A percentile compares a stretch with the other conserved stretches of the same genome.
Conservation (phyloP, 2,113 vertebrate genomes). For the Nesoenas mayeri region DNA sequence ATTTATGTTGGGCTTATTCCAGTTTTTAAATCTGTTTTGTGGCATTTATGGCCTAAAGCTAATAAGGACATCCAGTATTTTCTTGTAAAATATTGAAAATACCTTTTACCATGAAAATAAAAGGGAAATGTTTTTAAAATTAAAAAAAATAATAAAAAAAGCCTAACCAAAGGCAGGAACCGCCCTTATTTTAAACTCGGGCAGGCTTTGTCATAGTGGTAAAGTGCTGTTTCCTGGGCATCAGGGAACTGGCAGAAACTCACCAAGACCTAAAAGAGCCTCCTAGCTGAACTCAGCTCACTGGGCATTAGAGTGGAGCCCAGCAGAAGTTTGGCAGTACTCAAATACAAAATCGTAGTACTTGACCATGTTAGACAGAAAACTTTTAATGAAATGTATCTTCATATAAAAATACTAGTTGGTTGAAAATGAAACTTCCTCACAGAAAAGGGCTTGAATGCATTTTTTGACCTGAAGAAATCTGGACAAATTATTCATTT, state of each 20-base stretch:
- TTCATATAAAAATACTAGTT: neutral
- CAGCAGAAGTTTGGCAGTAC: neutral
- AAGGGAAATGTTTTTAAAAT: slow-evolving; percentile 71
- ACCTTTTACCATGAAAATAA: slow-evolving; percentile 68
- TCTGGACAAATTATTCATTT: neutral
- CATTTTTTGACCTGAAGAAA: neutral
- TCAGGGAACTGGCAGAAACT: neutral
- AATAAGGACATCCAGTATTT: slow-evolving; percentile 76
- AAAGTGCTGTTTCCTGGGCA: neutral
- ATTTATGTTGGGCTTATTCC: slow-evolving; percentile 77
- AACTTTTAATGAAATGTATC: neutral
- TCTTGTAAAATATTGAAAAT: slow-evolving; percentile 78
- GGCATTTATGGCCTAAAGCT: slow-evolving; percentile 78
- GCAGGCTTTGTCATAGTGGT: neutral
- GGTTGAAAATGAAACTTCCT: neutral
- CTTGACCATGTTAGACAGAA: neutral
- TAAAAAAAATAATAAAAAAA: slow-evolving; percentile 26
- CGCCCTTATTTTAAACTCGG: neutral
- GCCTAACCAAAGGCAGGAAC: slow-evolving; percentile 31
- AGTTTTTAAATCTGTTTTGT: slow-evolving; percentile 80
- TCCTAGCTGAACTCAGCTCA: neutral
- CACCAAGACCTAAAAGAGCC: neutral
- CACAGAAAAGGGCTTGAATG: neutral
- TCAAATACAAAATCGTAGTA: neutral
- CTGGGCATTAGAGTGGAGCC: neutral